Evolutionary conservation across 1,140 invertebrate genomes (phyloP).

Genomic region (Vanessa atalanta): DNA sequence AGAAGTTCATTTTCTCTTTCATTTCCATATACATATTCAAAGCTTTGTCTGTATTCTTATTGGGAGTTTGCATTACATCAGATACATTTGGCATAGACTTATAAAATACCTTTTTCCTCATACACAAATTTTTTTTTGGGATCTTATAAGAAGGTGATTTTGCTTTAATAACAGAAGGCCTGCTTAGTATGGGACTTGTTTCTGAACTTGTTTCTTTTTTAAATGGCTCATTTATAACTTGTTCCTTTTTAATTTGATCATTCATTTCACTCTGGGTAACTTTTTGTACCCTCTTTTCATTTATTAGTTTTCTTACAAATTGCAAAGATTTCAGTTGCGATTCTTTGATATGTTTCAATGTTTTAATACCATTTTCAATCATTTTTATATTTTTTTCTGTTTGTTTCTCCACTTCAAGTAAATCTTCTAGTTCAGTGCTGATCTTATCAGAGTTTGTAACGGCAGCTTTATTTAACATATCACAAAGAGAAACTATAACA

Average conservation of each 20-base stretch:
- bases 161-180: slow-evolving; percentile 52
- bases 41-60: slow-evolving; percentile 49
- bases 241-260: slow-evolving; percentile 35
- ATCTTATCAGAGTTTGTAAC: slow-evolving; percentile 46
- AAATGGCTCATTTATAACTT: slow-evolving; percentile 33
- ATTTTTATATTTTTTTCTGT: slow-evolving; percentile 55
- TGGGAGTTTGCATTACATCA: slow-evolving; percentile 45
- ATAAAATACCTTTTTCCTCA: slow-evolving; percentile 62
- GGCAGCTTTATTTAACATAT: slow-evolving; percentile 62
- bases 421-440: slow-evolving; percentile 50
- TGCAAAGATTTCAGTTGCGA: slow-evolving; percentile 52
- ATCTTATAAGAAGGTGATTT: slow-evolving; percentile 69
- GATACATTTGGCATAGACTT: slow-evolving; percentile 68
- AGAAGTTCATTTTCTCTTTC: slow-evolving; percentile 69
- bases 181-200: slow-evolving; percentile 38
- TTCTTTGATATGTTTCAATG: slow-evolving; percentile 55
- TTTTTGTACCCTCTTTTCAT: slow-evolving; percentile 39
- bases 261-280: slow-evolving; percentile 30
- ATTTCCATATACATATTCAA: slow-evolving; percentile 69
- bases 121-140: slow-evolving; percentile 60
- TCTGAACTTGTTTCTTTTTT: slow-evolving; percentile 32
- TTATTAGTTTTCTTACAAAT: slow-evolving; percentile 56
- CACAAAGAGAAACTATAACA: slow-evolving; percentile 65
- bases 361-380: slow-evolving; percentile 54
- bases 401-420: slow-evolving; percentile 55